These are phyloP conservation scores for Hystrix brachyura DNA, from an alignment of 2,113 vertebrate genomes.

Conservation along the genomic window DNA sequence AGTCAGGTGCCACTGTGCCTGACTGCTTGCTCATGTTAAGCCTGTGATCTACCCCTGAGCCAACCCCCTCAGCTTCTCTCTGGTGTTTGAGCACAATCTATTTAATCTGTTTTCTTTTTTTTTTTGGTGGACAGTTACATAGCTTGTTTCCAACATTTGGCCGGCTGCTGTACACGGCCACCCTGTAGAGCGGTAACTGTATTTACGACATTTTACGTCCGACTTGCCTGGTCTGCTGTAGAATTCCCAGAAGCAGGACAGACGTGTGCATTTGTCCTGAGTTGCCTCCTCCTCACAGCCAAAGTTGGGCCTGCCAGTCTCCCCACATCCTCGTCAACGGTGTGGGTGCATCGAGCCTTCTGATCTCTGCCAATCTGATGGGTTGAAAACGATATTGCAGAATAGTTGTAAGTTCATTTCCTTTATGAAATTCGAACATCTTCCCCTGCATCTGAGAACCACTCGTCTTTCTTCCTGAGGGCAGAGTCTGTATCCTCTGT, in stretches of 20 bases:
- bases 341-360: background rate
- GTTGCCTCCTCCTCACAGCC: background rate
- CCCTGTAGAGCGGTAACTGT: accelerated
- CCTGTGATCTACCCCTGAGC: background rate
- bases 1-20: background rate
- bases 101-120: too few relatives aligned
- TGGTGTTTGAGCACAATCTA: background rate
- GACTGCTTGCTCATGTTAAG: background rate
- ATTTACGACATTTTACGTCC: background rate
- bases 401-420: background rate
- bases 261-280: background rate
- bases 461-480: background rate
- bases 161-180: background rate
- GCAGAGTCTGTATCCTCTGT: background rate
- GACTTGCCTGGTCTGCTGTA: background rate
- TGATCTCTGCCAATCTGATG: slow-evolving; percentile 9
- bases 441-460: background rate
- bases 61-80: background rate
- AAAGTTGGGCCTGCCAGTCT: background rate
- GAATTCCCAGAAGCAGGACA: background rate
- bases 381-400: background rate
- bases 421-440: background rate
- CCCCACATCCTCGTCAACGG: background rate
- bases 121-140: background rate
- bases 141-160: background rate